Evolutionary conservation across 2,888 invertebrate species (phyloP), one percentile per base, ranked within the genome.

Genomic region (Agrenia bidenticulata): DNA sequence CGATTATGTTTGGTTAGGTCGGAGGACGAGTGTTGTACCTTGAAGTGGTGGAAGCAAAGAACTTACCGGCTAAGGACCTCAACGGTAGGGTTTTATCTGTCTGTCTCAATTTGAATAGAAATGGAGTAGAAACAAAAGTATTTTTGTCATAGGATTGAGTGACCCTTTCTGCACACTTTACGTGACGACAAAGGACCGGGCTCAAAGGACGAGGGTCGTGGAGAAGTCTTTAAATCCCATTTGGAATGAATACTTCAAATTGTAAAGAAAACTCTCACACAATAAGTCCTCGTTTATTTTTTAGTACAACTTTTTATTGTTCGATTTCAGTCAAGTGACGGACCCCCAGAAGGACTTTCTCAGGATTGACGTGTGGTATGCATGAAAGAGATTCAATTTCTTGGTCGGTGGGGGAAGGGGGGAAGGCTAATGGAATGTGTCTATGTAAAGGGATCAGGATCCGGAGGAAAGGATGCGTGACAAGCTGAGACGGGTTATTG

Each of bases 81-180:
- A 67, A 70, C 42, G 70, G 70, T 56, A 42, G 5, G 17, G n/a
- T n/a, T n/a, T n/a, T n/a, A n/a, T n/a, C n/a, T n/a, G n/a, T n/a
- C n/a, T n/a, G n/a, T n/a, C n/a, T n/a, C n/a, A n/a, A n/a, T n/a
- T 50, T n/a, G n/a, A n/a, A n/a, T n/a, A n/a, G n/a, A n/a, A n/a
- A n/a, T n/a, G n/a, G n/a, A n/a, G n/a, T n/a, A n/a, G n/a, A n/a
- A n/a, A n/a, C n/a, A n/a, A n/a, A n/a, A n/a, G n/a, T n/a, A n/a
- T 9, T 50, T n/a, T n/a, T n/a, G 21, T 7, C 1, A 23, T 21
- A 65, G 65, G 65, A 13, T 55, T 67, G 19, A 62, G 62, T 1
- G 70, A 70, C 60, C 70, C 70, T 0, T 67, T 64, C 41, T 70
- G 70, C 51, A 62, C 64, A 1, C 57, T 70, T 5, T 70, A 56